Conservation (phyloP, 2,797 vertebrate genomes). For the Peromyscus eremicus region DNA sequence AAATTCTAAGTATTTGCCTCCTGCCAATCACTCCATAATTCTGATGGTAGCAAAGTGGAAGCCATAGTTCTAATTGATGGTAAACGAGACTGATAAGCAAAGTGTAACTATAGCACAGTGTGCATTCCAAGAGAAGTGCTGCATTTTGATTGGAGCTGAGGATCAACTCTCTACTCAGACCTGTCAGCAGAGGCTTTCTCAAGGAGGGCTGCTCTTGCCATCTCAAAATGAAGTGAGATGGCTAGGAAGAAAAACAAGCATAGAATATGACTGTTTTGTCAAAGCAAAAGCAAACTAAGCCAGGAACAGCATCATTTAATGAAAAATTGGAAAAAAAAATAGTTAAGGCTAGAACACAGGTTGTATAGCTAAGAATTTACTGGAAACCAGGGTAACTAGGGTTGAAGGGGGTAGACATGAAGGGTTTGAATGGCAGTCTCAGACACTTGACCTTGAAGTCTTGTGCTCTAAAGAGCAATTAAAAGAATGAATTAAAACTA, state of each 20-base stretch:
- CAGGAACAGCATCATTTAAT: neutral
- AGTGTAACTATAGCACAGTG: neutral
- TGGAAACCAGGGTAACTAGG: neutral
- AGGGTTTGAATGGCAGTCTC: neutral
- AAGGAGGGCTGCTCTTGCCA: neutral
- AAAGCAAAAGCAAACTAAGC: neutral
- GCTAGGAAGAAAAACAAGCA: neutral
- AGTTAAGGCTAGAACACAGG: neutral
- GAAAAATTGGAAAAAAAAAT: neutral
- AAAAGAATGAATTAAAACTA: neutral
- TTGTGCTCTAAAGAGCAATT: neutral
- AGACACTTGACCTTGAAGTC: neutral
- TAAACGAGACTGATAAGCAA: neutral
- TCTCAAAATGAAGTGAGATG: neutral
- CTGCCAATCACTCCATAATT: neutral
- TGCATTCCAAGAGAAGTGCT: neutral
- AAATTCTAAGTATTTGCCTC: slow-evolving; percentile 17
- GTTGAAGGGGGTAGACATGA: neutral
- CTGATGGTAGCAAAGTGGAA: neutral
- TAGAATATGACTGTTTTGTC: neutral
- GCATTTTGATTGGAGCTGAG: neutral
- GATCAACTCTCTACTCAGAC: neutral
- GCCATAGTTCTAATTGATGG: neutral
- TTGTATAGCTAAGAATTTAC: neutral
- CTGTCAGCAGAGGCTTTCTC: neutral